A percentile compares a stretch with the other conserved stretches of the same genome.
Conservation (phyloP, 2,797 vertebrate species). For the Phrynocephalus vlangalii region DNA sequence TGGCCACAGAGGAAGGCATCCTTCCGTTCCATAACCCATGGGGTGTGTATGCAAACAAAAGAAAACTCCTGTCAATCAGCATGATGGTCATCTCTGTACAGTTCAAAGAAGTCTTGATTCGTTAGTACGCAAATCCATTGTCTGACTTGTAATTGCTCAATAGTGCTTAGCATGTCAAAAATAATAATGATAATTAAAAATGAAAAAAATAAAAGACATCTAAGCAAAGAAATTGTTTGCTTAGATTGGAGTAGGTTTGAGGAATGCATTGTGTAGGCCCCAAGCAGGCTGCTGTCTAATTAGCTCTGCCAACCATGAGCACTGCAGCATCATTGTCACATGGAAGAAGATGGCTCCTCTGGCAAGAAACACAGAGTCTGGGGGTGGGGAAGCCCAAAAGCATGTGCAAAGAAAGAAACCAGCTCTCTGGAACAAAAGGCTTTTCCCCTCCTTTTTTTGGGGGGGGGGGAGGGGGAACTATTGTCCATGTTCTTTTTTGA, state of each 20-base stretch:
- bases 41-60: neutral
- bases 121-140: slow-evolving; percentile 2
- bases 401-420: neutral
- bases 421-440: neutral
- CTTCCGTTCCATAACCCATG: neutral
- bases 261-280: neutral
- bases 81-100: slow-evolving; percentile 11
- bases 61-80: neutral
- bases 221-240: slow-evolving; percentile 4
- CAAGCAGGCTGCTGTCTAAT: slow-evolving; percentile 14
- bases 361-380: neutral
- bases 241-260: neutral
- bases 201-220: no score
- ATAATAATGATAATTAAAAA: neutral
- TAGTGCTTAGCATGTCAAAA: slow-evolving; percentile 13
- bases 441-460: neutral
- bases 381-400: neutral
- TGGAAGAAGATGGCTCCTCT: neutral
- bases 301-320: neutral
- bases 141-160: slow-evolving; percentile 11
- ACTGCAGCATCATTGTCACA: neutral
- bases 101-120: slow-evolving; percentile 14
- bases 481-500: neutral
- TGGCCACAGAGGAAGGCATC: neutral
- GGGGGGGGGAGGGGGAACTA: neutral